A percentile compares a stretch with the other conserved stretches of the same genome.
Evolutionary conservation across 2,113 vertebrate species (phyloP).

Genomic region (Macrotus californicus): DNA sequence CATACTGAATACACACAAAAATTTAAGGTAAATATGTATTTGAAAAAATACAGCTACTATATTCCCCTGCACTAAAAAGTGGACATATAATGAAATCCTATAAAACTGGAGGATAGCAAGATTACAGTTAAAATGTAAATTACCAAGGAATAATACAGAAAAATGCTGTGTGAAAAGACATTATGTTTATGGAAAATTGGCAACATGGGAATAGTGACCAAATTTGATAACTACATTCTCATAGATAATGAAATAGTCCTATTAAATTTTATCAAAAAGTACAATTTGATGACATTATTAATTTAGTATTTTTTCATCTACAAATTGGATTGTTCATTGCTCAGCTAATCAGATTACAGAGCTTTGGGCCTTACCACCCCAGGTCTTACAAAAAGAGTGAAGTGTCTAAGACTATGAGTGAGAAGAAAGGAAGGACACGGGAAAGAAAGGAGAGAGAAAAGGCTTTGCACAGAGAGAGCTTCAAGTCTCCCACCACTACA

Average conservation of each 20-base stretch:
- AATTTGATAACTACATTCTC: background rate
- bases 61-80: background rate
- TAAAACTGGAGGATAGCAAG: background rate
- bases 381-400: background rate
- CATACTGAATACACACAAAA: background rate
- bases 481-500: background rate
- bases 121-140: conserved; percentile 1
- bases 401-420: background rate
- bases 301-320: background rate
- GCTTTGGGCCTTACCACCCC: background rate
- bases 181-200: background rate
- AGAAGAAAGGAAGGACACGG: background rate
- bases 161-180: background rate
- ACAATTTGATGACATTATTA: background rate
- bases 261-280: background rate
- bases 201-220: background rate
- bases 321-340: background rate
- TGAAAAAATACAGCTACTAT: background rate
- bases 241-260: background rate
- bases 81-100: conserved; percentile 3
- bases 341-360: background rate
- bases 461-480: background rate
- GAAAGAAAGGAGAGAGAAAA: background rate
- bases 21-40: background rate
- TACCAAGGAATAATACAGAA: background rate